phyloP scores from a whole-genome alignment of 2,113 vertebrate genomes.

The Forbesichthys papilliferus region DNA sequence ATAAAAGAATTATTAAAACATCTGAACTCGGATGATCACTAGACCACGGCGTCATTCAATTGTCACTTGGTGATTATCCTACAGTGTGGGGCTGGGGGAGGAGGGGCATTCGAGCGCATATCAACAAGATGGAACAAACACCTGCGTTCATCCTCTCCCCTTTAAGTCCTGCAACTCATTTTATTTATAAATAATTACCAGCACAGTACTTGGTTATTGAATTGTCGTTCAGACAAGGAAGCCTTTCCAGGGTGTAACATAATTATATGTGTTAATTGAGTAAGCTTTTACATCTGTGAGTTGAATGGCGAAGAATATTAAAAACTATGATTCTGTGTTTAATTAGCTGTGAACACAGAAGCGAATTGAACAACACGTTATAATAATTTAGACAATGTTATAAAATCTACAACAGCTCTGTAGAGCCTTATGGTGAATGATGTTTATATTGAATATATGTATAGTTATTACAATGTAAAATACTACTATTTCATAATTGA shows the following conservation, averaged over 20 bases:
- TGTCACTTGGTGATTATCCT: slow-evolving; percentile 81
- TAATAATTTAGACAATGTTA: no score
- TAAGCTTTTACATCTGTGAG: slow-evolving; percentile 74
- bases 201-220: slow-evolving; percentile 91
- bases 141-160: slow-evolving; percentile 90
- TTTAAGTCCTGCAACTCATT: slow-evolving; percentile 93
- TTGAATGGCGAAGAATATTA: slow-evolving; percentile 70
- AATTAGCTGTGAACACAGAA: neutral
- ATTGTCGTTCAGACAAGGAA: slow-evolving; percentile 93
- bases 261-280: slow-evolving; percentile 73
- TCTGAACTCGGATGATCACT: slow-evolving; percentile 74
- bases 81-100: slow-evolving; percentile 82
- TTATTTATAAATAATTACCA: slow-evolving; percentile 98
- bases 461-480: no score
- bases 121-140: slow-evolving; percentile 87
- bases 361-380: slow-evolving; percentile 23
- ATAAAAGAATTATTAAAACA: slow-evolving; percentile 79
- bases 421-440: no score
- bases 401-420: no score
- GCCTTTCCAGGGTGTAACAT: slow-evolving; percentile 90
- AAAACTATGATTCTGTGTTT: slow-evolving; percentile 54
- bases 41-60: slow-evolving; percentile 80
- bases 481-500: no score
- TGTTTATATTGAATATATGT: no score
- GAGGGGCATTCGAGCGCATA: slow-evolving; percentile 84